Conservation (phyloP, 2,113 vertebrate species). For the Pelodiscus sinensis region DNA sequence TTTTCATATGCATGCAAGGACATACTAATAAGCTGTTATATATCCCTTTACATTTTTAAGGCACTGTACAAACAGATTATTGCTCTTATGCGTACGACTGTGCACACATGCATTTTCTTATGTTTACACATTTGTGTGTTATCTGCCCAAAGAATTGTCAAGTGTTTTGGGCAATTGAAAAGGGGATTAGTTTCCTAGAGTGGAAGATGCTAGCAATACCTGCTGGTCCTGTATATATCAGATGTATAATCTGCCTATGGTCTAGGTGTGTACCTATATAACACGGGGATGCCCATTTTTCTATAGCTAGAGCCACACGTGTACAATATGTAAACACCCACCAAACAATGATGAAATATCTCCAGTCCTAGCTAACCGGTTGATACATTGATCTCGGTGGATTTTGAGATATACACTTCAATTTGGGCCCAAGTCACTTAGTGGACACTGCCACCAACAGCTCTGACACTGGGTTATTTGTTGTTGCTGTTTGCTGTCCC, state of each 20-base stretch:
- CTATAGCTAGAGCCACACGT: not conserved
- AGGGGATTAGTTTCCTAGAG: not conserved
- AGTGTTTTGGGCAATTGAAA: not conserved
- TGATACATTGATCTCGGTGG: constrained; percentile 70
- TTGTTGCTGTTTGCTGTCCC: constrained; percentile 87
- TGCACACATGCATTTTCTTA: not conserved
- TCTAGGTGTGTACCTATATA: fast-evolving
- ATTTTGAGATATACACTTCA: constrained; percentile 82
- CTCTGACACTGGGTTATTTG: constrained; percentile 86
- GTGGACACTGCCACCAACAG: constrained; percentile 87
- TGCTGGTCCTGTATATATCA: not conserved
- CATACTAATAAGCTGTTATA: not conserved
- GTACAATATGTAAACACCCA: constrained; percentile 42
- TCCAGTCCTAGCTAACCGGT: constrained; percentile 38
- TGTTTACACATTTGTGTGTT: not conserved
- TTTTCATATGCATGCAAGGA: not conserved
- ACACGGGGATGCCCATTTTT: fast-evolving
- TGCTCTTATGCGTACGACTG: not conserved
- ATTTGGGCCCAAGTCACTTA: constrained; percentile 82
- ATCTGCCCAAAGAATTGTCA: not conserved
- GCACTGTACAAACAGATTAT: not conserved
- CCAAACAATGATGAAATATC: constrained; percentile 7
- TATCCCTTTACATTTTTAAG: not conserved
- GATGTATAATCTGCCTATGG: fast-evolving
- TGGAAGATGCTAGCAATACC: not conserved